Percentiles rank a stretch among this genome's conserved stretches.
phyloP scores from a whole-genome alignment of 2,888 invertebrate genomes.

The Sminthurinus aureus region DNA sequence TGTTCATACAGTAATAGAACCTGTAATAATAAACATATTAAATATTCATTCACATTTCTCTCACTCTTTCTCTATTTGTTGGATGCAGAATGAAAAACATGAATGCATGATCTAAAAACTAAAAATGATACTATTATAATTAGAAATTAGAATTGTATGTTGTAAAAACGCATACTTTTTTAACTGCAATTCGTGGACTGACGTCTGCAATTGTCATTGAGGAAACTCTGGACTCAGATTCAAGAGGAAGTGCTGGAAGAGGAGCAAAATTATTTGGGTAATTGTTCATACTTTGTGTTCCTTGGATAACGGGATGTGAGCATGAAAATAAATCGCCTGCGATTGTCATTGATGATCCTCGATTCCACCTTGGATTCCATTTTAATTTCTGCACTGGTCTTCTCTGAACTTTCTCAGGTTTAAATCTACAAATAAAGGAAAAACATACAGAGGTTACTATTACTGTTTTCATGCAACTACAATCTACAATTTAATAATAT shows the following conservation, averaged over 20 bases:
- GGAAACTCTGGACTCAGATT: slow-evolving; percentile 58
- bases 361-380: slow-evolving; percentile 47
- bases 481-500: no score
- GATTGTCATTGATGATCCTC: slow-evolving; percentile 38
- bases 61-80: no score
- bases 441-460: no score
- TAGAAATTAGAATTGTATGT: no score
- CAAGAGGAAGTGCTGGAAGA: slow-evolving; percentile 51
- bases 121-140: no score
- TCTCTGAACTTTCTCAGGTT: slow-evolving; percentile 57
- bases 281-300: slow-evolving; percentile 38
- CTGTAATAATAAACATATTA: slow-evolving; percentile 48
- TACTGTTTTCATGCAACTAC: no score
- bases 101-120: no score
- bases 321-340: slow-evolving; percentile 59
- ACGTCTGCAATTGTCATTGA: slow-evolving; percentile 63
- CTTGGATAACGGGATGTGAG: slow-evolving; percentile 40
- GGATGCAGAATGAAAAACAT: no score
- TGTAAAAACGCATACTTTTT: slow-evolving; percentile 59
- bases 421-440: slow-evolving; percentile 48
- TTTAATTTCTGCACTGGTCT: slow-evolving; percentile 56
- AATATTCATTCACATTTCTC: neutral
- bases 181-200: slow-evolving; percentile 66
- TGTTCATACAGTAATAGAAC: slow-evolving; percentile 85
- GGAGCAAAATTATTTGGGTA: slow-evolving; percentile 48